phyloP scores from a whole-genome alignment of 2,113 vertebrate genomes.

The Porphyrio hochstetteri region DNA sequence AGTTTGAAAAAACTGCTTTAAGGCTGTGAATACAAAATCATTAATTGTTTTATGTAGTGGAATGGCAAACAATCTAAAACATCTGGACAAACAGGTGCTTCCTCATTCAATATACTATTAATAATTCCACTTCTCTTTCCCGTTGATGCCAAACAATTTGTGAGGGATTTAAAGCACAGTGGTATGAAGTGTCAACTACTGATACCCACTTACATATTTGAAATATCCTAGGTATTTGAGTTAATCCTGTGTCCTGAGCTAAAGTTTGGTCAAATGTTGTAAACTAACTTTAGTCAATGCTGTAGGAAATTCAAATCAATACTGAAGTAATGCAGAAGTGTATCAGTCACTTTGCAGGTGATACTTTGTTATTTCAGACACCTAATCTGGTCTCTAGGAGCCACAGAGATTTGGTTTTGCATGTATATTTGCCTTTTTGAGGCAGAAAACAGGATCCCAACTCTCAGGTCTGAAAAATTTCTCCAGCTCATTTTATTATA shows the following conservation, averaged over 20 bases:
- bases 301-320: neutral
- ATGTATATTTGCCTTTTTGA: too few species aligned
- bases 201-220: neutral
- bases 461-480: neutral
- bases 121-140: constrained; percentile 14
- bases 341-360: neutral
- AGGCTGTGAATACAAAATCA: neutral
- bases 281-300: neutral
- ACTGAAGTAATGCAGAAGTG: neutral
- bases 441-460: neutral
- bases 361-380: neutral
- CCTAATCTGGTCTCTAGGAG: neutral
- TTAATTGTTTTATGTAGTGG: neutral
- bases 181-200: constrained; percentile 16
- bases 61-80: constrained; percentile 27
- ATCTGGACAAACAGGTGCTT: constrained; percentile 47
- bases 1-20: neutral
- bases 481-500: neutral
- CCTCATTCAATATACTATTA: constrained; percentile 13
- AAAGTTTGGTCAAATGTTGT: neutral
- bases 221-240: neutral
- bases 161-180: constrained; percentile 46
- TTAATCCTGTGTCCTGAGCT: neutral
- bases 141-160: constrained; percentile 12
- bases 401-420: neutral